Evolutionary conservation across 1,140 invertebrate species (phyloP), one percentile per base, ranked within the genome.

Genomic region (Drosophila pseudoobscura): DNA sequence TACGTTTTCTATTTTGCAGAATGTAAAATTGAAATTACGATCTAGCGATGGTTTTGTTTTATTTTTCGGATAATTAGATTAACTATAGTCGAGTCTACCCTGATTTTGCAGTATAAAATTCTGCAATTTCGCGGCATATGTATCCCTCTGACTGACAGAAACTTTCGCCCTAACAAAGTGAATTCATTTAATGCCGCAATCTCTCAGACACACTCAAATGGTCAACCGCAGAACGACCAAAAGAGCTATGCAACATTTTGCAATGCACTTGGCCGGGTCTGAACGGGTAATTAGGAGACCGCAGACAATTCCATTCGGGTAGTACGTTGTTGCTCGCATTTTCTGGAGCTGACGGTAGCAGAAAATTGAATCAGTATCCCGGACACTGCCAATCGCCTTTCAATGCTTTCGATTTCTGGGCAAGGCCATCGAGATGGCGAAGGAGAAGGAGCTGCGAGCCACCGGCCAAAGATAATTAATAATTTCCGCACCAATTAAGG

Each of bases 401-500:
- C 17, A 24, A 41, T 45, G 56, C 64, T 71, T 75, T 80, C 77
- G 71, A 75, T 80, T 79, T 79, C 59, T 58, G 49, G 35, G 35
- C 35, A 39, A 39, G 35, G 35, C 35, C 35, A 39, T 11, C 35
- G 35, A 39, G 24, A 20, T 22, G 13, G 13, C 3, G 24, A 26
- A 5, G 24, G 4, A 5, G 9, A 6, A 43, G 52, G 22, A 3
- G 68, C 22, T 24, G 58, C 17, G 15, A 31, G 55, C 63, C 58
- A 47, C 47, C 57, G 47, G 59, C 44, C n/a, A 76, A 53, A 68
- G 57, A 80, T 77, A 87, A 87, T 85, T 85, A 88, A 87, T 88
- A 87, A 87, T 87, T 87, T 87, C 83, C 83, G 82, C 83, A 88
- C 83, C 73, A 88, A 87, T 87, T 87, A 78, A 78, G 83, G 31